Percentiles rank a stretch among this genome's conserved stretches.
Evolutionary conservation across 2,113 vertebrate species (phyloP).

Genomic region (Tragelaphus strepsiceros): DNA sequence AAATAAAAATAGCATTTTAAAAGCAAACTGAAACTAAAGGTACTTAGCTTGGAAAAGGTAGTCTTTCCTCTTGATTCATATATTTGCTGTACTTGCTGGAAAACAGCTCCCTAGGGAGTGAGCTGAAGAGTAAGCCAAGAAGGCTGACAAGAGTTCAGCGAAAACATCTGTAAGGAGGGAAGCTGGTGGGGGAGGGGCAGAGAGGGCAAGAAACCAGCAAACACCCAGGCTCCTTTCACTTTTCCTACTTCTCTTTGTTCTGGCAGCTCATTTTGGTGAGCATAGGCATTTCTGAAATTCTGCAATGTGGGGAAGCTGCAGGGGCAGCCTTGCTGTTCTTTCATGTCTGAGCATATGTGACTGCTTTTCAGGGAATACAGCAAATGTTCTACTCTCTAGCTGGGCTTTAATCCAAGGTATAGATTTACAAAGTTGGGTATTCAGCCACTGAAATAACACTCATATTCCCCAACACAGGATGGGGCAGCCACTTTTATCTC

Average conservation of each 20-base stretch:
- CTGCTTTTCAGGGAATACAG: neutral
- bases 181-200: neutral
- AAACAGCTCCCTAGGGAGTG: neutral
- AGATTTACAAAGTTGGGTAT: slow-evolving; percentile 24
- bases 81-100: neutral
- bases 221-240: neutral
- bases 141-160: neutral
- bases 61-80: neutral
- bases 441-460: neutral
- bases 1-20: neutral
- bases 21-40: neutral
- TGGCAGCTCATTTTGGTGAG: neutral
- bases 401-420: neutral
- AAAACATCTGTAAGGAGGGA: neutral
- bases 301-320: neutral
- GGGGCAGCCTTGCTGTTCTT: neutral
- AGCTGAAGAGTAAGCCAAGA: neutral
- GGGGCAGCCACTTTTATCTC: slow-evolving; percentile 4
- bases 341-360: slow-evolving; percentile 9
- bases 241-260: neutral
- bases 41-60: neutral
- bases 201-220: neutral
- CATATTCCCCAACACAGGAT: neutral
- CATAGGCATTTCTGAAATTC: slow-evolving; percentile 18
- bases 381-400: neutral